phyloP scores from a whole-genome alignment of 1,140 invertebrate species.

The Steinernema feltiae region DNA sequence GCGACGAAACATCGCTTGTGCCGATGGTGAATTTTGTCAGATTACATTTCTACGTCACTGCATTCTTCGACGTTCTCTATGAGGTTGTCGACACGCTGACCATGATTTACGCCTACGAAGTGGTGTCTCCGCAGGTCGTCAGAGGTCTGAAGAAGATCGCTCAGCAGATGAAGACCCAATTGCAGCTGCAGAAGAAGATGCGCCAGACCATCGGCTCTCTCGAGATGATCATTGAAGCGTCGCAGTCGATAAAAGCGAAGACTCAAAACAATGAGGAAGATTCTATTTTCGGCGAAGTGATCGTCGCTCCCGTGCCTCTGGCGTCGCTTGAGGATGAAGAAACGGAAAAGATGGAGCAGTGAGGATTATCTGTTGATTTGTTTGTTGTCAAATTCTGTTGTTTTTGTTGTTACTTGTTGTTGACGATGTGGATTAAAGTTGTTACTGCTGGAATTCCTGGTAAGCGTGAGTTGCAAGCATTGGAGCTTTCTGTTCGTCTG shows the following conservation, averaged over 20 bases:
- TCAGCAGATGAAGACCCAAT: neutral
- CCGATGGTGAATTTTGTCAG: neutral
- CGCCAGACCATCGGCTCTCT: conserved; percentile 20
- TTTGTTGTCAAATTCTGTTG: conserved; percentile 10
- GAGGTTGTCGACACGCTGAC: neutral
- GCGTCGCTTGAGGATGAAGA: neutral
- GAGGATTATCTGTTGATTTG: neutral
- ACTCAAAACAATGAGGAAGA: neutral
- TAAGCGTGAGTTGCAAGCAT: too few relatives aligned
- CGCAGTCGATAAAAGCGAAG: neutral
- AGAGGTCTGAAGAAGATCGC: neutral
- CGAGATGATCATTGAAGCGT: conserved; percentile 23
- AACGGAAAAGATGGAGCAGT: neutral
- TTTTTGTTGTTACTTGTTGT: neutral
- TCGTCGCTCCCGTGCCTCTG: conserved; percentile 3
- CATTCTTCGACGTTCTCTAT: neutral
- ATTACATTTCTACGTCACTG: neutral
- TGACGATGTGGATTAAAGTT: neutral
- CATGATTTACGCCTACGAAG: conserved; percentile 14
- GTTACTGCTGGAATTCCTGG: neutral
- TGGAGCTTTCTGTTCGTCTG: too few relatives aligned
- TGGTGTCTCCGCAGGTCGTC: neutral
- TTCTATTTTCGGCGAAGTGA: conserved; percentile 21
- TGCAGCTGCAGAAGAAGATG: conserved; percentile 25
- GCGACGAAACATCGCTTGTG: neutral